These are phyloP conservation scores for Agrenia bidenticulata DNA, from an alignment of 2,888 invertebrate genomes.

Conservation along the genomic window DNA sequence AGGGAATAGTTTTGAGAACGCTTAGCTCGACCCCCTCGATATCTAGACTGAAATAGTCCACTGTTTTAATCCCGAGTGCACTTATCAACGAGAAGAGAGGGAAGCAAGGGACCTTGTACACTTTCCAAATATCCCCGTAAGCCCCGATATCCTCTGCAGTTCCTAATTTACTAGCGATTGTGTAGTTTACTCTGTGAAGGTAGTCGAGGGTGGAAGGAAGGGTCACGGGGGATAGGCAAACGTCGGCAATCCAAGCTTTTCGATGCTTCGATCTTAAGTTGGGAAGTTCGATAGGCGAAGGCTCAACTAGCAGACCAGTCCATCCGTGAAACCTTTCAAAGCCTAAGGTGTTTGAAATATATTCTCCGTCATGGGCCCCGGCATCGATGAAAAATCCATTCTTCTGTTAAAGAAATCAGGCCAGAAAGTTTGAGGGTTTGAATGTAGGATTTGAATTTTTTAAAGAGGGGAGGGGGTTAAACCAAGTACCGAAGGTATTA, in stretches of 20 bases:
- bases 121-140: background rate
- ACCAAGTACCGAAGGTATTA: no score
- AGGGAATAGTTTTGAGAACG: conserved; percentile 54
- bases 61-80: conserved; percentile 52
- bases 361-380: no score
- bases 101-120: conserved; percentile 54
- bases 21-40: conserved; percentile 54
- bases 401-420: no score
- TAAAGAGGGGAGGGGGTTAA: no score
- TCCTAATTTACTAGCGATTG: conserved; percentile 9
- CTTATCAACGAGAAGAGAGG: conserved; percentile 54
- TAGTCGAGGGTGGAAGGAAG: background rate
- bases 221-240: background rate
- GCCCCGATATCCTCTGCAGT: background rate
- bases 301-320: no score
- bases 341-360: no score
- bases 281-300: no score
- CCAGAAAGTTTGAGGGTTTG: no score
- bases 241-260: conserved; percentile 10
- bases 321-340: no score
- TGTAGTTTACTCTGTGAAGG: background rate
- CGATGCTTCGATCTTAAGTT: background rate
- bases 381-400: no score
- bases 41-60: conserved; percentile 55
- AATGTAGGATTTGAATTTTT: no score